phyloP scores from a whole-genome alignment of 2,113 vertebrate genomes.

The Tetrax tetrax region DNA sequence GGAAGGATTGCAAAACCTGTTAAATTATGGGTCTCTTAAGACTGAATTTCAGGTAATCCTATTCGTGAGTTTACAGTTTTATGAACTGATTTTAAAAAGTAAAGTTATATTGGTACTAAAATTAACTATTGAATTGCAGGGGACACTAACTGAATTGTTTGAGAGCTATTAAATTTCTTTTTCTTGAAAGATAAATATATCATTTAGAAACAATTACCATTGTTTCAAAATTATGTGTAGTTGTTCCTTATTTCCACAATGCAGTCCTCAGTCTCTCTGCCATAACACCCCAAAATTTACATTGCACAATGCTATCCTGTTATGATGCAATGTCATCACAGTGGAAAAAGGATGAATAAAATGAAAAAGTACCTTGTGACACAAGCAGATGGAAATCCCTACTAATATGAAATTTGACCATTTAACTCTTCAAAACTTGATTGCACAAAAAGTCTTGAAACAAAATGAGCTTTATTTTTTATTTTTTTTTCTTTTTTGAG shows the following conservation, averaged over 20 bases:
- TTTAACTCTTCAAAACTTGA: not conserved
- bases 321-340: not conserved
- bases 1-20: not conserved
- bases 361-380: not conserved
- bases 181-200: not conserved
- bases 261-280: not conserved
- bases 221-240: not conserved
- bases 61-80: not conserved
- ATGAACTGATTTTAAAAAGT: not conserved
- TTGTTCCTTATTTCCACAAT: not conserved
- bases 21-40: not conserved
- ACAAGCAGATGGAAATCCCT: not conserved
- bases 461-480: not conserved
- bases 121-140: not conserved
- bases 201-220: not conserved
- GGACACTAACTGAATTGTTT: not conserved
- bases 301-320: not conserved
- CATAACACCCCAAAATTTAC: not conserved
- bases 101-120: not conserved
- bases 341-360: not conserved
- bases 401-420: not conserved
- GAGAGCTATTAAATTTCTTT: not conserved
- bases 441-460: not conserved
- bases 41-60: not conserved
- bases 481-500: not conserved